Base-by-base conservation (phyloP, 1,140 invertebrate species). In the Aphaenogaster ashmeadi region DNA sequence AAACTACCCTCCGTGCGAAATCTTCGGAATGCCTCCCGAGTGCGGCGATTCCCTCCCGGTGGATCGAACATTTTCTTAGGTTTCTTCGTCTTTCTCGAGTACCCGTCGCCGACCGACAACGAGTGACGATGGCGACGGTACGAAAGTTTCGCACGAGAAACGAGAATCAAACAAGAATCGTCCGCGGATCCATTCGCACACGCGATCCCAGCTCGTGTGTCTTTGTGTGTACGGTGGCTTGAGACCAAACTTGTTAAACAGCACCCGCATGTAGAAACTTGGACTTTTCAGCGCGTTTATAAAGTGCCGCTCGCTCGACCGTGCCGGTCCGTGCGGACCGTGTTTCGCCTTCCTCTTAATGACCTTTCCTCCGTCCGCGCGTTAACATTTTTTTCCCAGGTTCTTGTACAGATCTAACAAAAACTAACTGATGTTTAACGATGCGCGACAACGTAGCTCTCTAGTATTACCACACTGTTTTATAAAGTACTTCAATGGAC, bases 261-360 rank as follows among this genome's bases (percentile, higher is more conserved):
- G 80, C 80, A 84, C 80, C 80, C 80, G 80, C 69, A 84, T 84
- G 80, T 84, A 84, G 80, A 75, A 84, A 75, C 80, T 84, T 84
- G 69, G 69, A 84, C 80, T 84, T 84, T 84, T 75, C 80, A 84
- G 41, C 69, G 67, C 54, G 69, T 75, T 84, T 84, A 75, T 84
- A 84, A 84, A 84, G 80, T 75, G 54, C 27, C 54, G 54, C n/a
- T 47, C 33, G 41, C n/a, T 60, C 80, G 56, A 50, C 80, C 80
- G 41, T 84, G 33, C 21, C 47, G 13, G 13, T 33, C 44, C 41
- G 36, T 13, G 54, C 41, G 18, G 41, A 83, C 27, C 27, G 52
- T 60, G 56, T 41, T 84, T 84, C 80, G 33, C 41, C n/a, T 84
- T 84, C 33, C 80, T 84, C 47, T 52, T 84, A 84, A 84, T 84